phyloP scores from a whole-genome alignment of 2,888 invertebrate species.

The Malacosoma neustria region DNA sequence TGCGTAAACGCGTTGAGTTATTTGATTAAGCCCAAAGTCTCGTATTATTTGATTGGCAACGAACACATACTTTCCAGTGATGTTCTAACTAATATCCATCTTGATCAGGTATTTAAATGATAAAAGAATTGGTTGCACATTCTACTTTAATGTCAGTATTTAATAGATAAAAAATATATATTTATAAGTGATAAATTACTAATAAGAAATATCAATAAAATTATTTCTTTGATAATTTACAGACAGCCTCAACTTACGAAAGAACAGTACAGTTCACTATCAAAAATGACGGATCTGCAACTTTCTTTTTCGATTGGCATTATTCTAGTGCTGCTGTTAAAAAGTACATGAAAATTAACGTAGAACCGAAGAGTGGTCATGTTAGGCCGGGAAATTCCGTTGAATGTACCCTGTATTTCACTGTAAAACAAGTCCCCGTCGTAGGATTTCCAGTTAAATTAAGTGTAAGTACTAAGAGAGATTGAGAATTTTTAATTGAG shows the following conservation, averaged over 20 bases:
- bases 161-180: too few species aligned
- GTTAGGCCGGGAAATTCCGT: slow-evolving; percentile 41
- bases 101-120: slow-evolving; percentile 46
- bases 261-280: slow-evolving; percentile 50
- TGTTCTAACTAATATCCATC: slow-evolving; percentile 51
- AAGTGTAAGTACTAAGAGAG: slow-evolving; percentile 37
- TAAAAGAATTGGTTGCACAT: too few species aligned
- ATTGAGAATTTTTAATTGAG: too few species aligned
- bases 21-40: slow-evolving; percentile 65
- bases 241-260: slow-evolving; percentile 64
- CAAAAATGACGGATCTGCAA: slow-evolving; percentile 58
- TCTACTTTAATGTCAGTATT: too few species aligned
- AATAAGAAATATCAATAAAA: too few species aligned
- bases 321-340: slow-evolving; percentile 40
- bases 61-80: slow-evolving; percentile 48
- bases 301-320: slow-evolving; percentile 57
- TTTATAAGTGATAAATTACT: too few species aligned
- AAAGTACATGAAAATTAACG: slow-evolving; percentile 45
- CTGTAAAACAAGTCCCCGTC: slow-evolving; percentile 52
- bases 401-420: slow-evolving; percentile 47
- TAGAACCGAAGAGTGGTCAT: slow-evolving; percentile 52
- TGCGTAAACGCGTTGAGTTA: slow-evolving; percentile 69
- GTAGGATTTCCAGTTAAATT: slow-evolving; percentile 48
- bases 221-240: slow-evolving; percentile 9
- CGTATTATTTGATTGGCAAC: slow-evolving; percentile 54